Evolutionary conservation across 2,888 invertebrate species (phyloP).

Genomic region (Athalia cordata): DNA sequence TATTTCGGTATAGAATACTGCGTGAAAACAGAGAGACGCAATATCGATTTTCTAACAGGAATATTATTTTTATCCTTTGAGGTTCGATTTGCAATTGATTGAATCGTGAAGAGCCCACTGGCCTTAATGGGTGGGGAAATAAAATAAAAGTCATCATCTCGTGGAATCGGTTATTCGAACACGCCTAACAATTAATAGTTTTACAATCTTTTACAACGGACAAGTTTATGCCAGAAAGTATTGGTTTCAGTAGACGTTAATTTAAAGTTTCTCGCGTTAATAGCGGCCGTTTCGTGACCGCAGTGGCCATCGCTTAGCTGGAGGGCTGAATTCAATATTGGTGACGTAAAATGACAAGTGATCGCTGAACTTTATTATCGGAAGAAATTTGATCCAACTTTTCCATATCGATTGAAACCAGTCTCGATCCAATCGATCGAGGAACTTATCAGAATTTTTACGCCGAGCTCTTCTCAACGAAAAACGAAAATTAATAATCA

Average conservation of each 20-base stretch:
- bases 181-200: slow-evolving; percentile 6
- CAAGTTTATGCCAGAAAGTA: slow-evolving; percentile 7
- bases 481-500: neutral
- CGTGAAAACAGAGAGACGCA: too few relatives aligned
- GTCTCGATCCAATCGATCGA: too few relatives aligned
- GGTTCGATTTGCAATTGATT: too few relatives aligned
- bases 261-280: slow-evolving; percentile 23
- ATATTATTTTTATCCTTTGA: too few relatives aligned
- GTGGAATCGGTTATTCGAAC: too few relatives aligned
- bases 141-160: neutral
- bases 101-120: too few relatives aligned
- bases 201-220: slow-evolving; percentile 16
- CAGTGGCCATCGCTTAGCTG: neutral
- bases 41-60: too few relatives aligned
- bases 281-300: slow-evolving; percentile 3
- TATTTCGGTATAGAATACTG: neutral
- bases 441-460: too few relatives aligned
- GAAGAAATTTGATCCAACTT: too few relatives aligned
- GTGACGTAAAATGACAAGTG: neutral
- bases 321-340: neutral
- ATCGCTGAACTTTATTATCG: neutral
- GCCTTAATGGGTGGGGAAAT: neutral
- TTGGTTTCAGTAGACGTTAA: neutral
- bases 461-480: too few relatives aligned
- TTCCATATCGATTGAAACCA: neutral